Evolutionary conservation across 1,140 invertebrate species (phyloP), one percentile per base, ranked within the genome.

Genomic region (Cepaea nemoralis): DNA sequence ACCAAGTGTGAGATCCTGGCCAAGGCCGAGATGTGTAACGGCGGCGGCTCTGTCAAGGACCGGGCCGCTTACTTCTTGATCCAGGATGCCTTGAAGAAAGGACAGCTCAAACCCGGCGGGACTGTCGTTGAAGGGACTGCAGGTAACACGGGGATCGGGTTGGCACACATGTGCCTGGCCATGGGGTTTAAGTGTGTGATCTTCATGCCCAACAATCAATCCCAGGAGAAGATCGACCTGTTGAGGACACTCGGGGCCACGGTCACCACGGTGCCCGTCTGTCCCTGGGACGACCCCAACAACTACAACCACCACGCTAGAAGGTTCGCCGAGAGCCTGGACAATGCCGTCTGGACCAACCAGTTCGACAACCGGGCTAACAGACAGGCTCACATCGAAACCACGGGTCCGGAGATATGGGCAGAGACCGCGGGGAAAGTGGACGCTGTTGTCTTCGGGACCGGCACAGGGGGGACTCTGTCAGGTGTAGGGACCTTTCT

Each of bases 391-490:
- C 92, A 93, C 80, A 88, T 92, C 31, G 90, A 91, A 76, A 92
- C 91, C 16, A 93, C 93, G 31, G 93, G 92, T 22, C 92, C 92
- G 50, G 93, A 93, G 88, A 93, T 93, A 45, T 93, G 92, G 92
- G 78, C 87, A 48, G 90, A 93, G 84, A 93, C 92, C 45, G 86
- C 84, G 77, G 90, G 90, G 1, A 90, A 88, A 82, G 89, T 92
- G 14, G 86, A 91, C 86, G 91, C 90, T 76, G 89, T 92, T 14
- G 87, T 89, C 6, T 91, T 92, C 87, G 88, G 87, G 27, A 90
- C 91, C 31, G 91, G 91, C 3, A 91, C 91, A n/a, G 91, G 91
- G 24, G 91, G 91, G 31, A 91, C 91, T 16, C 79, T 91, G 12
- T 88, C 89, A 77, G 90, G 91, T 48, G 89, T 90, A 39, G 87